Base-by-base conservation (phyloP, 2,888 invertebrate species). In the Bibio marci region DNA sequence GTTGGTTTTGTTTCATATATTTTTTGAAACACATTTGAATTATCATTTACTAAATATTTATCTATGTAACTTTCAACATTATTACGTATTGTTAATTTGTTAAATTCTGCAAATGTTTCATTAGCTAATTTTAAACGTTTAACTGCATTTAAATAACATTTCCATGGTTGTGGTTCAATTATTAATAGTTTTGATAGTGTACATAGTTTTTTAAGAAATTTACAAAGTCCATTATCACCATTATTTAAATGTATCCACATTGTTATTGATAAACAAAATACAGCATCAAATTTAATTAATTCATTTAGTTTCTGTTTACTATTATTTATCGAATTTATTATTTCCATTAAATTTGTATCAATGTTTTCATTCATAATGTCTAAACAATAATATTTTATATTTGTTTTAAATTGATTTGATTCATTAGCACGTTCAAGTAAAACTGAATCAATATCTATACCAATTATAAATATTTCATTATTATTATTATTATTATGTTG, bases 211-310 rank as follows among this genome's bases (percentile, higher is more conserved):
- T 59, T 52, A 3, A 88, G 58, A 56, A 85, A 82, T 4, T 57
- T 48, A 39, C 63, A 50, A 28, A 88, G 58, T 1, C 82, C 83
- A 5, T 62, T 57, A 63, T 88, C 88, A 6, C 85, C 81, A 58
- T 79, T 66, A 57, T 88, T 87, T 18, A 88, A 56, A 59, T 88
- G 88, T 51, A 88, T 81, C 88, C 88, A 88, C 85, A 88, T 85
- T 14, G 85, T 81, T 25, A 85, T 71, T 8, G 87, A 86, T 55
- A 87, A 85, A 54, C 81, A 80, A 56, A 81, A 82, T 36, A 71
- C 66, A 3, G 73, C 64, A 60, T 79, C 73, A 62, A 81, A 85
- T 43, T 56, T 64, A 0, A 50, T 36, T 22, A 8, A 22, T 35
- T 60, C 65, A 2, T 62, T 50, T 44, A 61, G 47, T 3, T 45